Evolutionary conservation across 2,888 invertebrate genomes (phyloP).

Genomic region (Anoplius nigerrimus): DNA sequence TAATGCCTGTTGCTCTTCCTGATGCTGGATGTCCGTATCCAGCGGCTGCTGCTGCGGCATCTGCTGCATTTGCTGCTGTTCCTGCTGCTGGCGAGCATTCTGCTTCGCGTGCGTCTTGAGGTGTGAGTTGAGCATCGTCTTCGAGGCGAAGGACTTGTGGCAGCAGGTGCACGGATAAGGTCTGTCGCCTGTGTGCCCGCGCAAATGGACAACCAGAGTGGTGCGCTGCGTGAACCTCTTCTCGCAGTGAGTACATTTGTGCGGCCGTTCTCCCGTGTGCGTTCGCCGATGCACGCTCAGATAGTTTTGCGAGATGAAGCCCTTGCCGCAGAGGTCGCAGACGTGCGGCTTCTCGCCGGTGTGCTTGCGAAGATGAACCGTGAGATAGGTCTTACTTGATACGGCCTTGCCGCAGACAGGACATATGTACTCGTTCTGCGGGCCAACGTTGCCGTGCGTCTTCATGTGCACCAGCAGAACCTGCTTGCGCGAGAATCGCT

Average conservation of each 20-base stretch:
- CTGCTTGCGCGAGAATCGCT: conserved; percentile 71
- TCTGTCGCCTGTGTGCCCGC: conserved; percentile 71
- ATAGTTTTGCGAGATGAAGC: conserved; percentile 72
- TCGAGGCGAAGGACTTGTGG: conserved; percentile 72
- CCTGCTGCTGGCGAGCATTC: conserved; percentile 51
- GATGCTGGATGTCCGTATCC: conserved; percentile 30
- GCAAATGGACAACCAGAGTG: conserved; percentile 71
- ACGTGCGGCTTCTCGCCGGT: conserved; percentile 80
- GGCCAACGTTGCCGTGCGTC: conserved; percentile 66
- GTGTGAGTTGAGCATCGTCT: conserved; percentile 73
- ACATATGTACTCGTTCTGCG: conserved; percentile 78
- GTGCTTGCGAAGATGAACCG: conserved; percentile 80
- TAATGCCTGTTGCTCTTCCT: conserved; percentile 23
- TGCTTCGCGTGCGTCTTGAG: conserved; percentile 73
- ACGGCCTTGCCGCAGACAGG: conserved; percentile 80
- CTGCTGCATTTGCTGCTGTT: conserved; percentile 48
- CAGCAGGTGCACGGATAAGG: conserved; percentile 72
- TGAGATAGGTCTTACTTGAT: conserved; percentile 79
- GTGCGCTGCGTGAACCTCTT: conserved; percentile 72
- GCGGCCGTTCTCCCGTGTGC: conserved; percentile 72
- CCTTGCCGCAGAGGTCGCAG: conserved; percentile 75
- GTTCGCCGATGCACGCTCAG: conserved; percentile 71
- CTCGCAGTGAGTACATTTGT: conserved; percentile 71
- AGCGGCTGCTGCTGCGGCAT: conserved; percentile 39
- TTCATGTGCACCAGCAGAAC: conserved; percentile 73